Percentiles rank a stretch among this genome's conserved stretches.
Evolutionary conservation across 2,113 vertebrate species (phyloP).

Genomic region (Passer domesticus): DNA sequence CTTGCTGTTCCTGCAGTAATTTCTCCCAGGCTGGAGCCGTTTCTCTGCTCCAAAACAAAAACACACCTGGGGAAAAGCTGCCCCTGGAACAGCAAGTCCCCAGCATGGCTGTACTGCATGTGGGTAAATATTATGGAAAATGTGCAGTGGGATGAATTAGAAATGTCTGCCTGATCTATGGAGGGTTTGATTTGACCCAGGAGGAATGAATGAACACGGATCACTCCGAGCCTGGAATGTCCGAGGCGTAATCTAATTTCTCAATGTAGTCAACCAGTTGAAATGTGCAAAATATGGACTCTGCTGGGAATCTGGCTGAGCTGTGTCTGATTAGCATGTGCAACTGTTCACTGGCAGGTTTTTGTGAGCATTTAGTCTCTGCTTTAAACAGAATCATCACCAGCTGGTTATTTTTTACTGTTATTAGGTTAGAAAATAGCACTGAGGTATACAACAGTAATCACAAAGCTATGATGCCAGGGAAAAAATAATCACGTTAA

Average conservation of each 20-base stretch:
- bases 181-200: conserved; percentile 42
- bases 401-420: conserved; percentile 72
- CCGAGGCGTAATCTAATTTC: conserved; percentile 48
- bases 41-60: not conserved
- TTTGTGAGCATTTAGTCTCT: conserved; percentile 45
- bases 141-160: conserved; percentile 6
- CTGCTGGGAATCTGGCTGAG: conserved; percentile 47
- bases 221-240: not conserved
- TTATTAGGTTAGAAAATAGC: conserved; percentile 75
- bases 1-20: not conserved
- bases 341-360: conserved; percentile 53
- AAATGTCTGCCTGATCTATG: not conserved
- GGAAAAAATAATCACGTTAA: conserved; percentile 74
- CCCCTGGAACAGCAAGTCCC: not conserved
- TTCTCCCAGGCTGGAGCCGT: not conserved
- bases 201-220: not conserved
- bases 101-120: not conserved
- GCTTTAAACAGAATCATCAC: conserved; percentile 68
- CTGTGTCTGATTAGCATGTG: conserved; percentile 48
- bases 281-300: conserved; percentile 42
- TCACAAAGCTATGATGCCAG: conserved; percentile 67
- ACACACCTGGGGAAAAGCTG: not conserved
- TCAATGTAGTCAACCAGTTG: conserved; percentile 40
- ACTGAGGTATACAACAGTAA: conserved; percentile 73
- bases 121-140: conserved; percentile 24